These are phyloP conservation scores for Sarcophaga peregrina DNA, from an alignment of 1,140 invertebrate genomes.

Conservation along the genomic window DNA sequence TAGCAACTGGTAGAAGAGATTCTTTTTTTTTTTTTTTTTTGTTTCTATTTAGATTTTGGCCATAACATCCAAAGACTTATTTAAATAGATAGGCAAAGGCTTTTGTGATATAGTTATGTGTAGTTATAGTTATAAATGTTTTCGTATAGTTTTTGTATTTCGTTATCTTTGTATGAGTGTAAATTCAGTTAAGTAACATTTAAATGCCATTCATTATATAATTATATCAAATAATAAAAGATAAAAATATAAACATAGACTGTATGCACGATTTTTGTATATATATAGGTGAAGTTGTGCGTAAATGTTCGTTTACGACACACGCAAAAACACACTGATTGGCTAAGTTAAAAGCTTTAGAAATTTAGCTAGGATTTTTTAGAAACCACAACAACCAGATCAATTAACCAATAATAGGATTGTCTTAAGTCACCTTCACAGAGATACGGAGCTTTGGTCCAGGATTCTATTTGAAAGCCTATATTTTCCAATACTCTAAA, in stretches of 20 bases:
- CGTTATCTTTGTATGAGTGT: not conserved
- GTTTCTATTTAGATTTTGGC: constrained; percentile 5
- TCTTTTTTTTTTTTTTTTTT: too few relatives aligned
- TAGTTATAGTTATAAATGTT: not conserved
- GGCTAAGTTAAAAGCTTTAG: not conserved
- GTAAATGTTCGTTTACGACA: not conserved
- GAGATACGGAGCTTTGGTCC: constrained; percentile 90
- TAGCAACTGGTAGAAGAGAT: not conserved
- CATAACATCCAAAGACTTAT: constrained; percentile 9
- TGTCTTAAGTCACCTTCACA: constrained; percentile 91
- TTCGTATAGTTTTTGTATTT: not conserved
- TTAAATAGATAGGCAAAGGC: constrained; percentile 17
- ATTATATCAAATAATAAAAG: constrained; percentile 18
- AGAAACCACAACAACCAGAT: constrained; percentile 80
- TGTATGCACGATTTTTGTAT: not conserved
- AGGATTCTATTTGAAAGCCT: constrained; percentile 79
- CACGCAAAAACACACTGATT: not conserved
- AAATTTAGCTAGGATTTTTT: constrained; percentile 51
- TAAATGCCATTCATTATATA: constrained; percentile 7
- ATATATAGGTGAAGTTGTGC: not conserved
- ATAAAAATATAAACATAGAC: constrained; percentile 1
- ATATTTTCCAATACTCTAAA: constrained; percentile 63
- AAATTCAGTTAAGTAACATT: constrained; percentile 27
- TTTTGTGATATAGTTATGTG: constrained; percentile 1
- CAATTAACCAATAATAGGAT: constrained; percentile 89